Evolutionary conservation across 2,113 vertebrate species (phyloP).

Genomic region (Anhinga anhinga): DNA sequence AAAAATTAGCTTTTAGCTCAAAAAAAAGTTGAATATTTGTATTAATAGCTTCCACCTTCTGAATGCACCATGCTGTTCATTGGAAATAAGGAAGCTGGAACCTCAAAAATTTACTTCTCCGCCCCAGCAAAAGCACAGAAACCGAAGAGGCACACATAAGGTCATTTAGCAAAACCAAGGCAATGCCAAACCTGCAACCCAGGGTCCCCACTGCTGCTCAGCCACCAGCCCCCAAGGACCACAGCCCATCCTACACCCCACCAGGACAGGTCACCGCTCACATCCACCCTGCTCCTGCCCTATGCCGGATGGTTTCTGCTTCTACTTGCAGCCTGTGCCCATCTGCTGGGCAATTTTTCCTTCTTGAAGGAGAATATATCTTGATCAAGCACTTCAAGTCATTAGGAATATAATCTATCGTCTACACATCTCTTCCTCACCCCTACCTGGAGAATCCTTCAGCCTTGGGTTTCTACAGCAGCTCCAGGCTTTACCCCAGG

Average conservation of each 20-base stretch:
- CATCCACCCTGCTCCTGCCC: accelerated
- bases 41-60: background rate
- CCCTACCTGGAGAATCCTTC: background rate
- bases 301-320: background rate
- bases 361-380: background rate
- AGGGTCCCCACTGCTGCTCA: background rate
- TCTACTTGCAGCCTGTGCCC: background rate
- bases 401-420: background rate
- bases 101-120: background rate
- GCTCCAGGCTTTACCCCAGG: background rate
- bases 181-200: accelerated
- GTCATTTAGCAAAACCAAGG: background rate
- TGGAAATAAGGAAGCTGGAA: background rate
- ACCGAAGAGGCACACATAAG: accelerated
- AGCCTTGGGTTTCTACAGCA: background rate
- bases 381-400: background rate
- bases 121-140: accelerated
- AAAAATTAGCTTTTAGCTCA: background rate
- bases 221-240: background rate
- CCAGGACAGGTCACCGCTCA: background rate
- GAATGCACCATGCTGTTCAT: accelerated
- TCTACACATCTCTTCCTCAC: background rate
- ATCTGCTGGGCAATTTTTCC: background rate
- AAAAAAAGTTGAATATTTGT: accelerated
- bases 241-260: accelerated